These are phyloP conservation scores for Torymus auratus DNA, from an alignment of 2,888 invertebrate genomes.

Conservation along the genomic window DNA sequence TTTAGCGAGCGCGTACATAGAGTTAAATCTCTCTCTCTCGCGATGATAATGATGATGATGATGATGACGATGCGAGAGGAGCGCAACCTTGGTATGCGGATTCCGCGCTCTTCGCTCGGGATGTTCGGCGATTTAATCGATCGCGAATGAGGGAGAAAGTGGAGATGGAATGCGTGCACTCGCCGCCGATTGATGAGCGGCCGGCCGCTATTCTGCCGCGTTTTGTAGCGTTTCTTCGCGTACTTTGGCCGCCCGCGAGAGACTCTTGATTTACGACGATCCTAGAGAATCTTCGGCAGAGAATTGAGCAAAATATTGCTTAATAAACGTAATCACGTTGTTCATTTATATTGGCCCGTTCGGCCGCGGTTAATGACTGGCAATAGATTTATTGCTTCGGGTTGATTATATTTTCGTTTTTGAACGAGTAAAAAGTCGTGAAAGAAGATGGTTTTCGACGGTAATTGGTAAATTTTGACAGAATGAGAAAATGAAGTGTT, in stretches of 20 bases:
- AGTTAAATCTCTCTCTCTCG: not conserved
- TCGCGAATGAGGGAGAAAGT: not conserved
- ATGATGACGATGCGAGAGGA: too few relatives aligned
- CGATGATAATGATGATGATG: conserved; percentile 20
- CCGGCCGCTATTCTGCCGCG: not conserved
- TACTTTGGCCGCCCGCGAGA: not conserved
- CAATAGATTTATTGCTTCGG: conserved; percentile 7
- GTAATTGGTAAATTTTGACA: too few relatives aligned
- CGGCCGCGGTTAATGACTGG: conserved; percentile 35
- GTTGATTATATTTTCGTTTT: too few relatives aligned
- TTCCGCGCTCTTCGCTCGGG: not conserved
- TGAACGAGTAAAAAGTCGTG: too few relatives aligned
- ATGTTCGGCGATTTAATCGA: conserved; percentile 50
- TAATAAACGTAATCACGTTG: conserved; percentile 52
- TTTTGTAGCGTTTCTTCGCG: not conserved
- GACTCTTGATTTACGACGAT: conserved; percentile 48
- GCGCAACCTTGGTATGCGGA: conserved; percentile 39
- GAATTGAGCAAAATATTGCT: conserved; percentile 47
- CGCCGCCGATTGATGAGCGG: not conserved
- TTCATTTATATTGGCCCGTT: conserved; percentile 22
- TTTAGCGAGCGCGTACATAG: conserved; percentile 56
- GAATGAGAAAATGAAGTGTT: too few relatives aligned
- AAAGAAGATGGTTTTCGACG: too few relatives aligned
- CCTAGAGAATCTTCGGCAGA: conserved; percentile 43
- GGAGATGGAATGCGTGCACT: not conserved